These are phyloP conservation scores for Pseudomyrmex concolor DNA, from an alignment of 1,140 invertebrate genomes.

Conservation along the genomic window DNA sequence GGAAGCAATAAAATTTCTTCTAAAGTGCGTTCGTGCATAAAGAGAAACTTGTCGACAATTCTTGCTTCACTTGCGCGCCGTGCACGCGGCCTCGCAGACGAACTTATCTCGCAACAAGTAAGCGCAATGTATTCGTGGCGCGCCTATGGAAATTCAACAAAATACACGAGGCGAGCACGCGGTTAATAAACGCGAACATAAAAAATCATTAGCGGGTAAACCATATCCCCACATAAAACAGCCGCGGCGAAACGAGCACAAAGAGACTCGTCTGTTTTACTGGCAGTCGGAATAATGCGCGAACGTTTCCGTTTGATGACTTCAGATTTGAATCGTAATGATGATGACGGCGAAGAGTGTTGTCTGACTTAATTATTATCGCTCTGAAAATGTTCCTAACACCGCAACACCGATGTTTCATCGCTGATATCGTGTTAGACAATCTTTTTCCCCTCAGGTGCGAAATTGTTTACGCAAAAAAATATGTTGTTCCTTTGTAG, in stretches of 20 bases:
- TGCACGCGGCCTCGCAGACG: not conserved
- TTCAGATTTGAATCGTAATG: slow-evolving; percentile 56
- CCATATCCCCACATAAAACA: not conserved
- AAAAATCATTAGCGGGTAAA: slow-evolving; percentile 50
- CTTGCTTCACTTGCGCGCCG: slow-evolving; percentile 1
- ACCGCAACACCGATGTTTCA: slow-evolving; percentile 46
- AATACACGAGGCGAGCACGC: slow-evolving; percentile 25
- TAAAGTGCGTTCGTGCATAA: slow-evolving; percentile 36
- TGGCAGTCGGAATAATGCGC: slow-evolving; percentile 35
- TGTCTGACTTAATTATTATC: slow-evolving; percentile 37
- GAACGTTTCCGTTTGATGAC: slow-evolving; percentile 58
- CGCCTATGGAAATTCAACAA: slow-evolving; percentile 21
- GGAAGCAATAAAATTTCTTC: slow-evolving; percentile 59
- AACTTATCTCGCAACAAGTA: slow-evolving; percentile 35
- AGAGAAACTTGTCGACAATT: slow-evolving; percentile 44
- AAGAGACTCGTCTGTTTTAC: not conserved
- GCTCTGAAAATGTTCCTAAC: not conserved
- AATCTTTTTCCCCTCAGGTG: slow-evolving; percentile 13
- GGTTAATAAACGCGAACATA: slow-evolving; percentile 44
- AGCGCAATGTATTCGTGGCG: slow-evolving; percentile 18
- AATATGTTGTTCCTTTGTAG: not conserved
- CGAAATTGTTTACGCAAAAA: slow-evolving; percentile 25
- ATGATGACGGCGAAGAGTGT: slow-evolving; percentile 52
- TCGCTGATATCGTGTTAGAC: slow-evolving; percentile 30
- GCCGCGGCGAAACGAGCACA: slow-evolving; percentile 8